Base-by-base conservation (phyloP, 2,113 vertebrate genomes). In the Sciurus niger region DNA sequence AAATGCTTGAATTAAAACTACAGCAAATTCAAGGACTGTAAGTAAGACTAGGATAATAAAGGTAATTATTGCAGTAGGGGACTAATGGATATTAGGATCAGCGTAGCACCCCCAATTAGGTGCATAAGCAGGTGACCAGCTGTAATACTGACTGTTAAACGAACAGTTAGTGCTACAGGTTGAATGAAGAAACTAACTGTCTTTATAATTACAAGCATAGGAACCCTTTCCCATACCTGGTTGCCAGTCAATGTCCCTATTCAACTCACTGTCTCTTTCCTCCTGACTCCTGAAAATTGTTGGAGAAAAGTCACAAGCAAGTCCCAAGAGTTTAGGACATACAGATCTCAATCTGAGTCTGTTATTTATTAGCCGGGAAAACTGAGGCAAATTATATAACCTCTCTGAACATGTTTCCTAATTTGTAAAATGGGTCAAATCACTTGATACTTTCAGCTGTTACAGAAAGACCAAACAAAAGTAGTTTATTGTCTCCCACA, bases 251-350 rank as follows among this genome's bases (percentile, higher is more conserved):
- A 70, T 70, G 77, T 68, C 55, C 20, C 83, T 80, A 24, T 51
- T 85, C 70, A 86, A 22, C 58, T 32, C 76, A 65, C 7, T 51
- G 32, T 65, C 37, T 74, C 46, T 83, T 48, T 72, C 87, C 76
- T 88, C 70, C 28, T 82, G 80, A 82, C 48, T 89, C 58, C 89
- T 89, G 4, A 90, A 55, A 97, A 53, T 53, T 82, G 60, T 63
- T 96, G 73, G 25, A 73, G 90, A 74, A 89, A 92, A 79, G 83
- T 43, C 70, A 82, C 55, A 93, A 78, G 40, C 34, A 78, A 77
- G 37, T 65, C 80, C 17, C 37, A 86, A 67, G 20, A 28, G 34
- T 37, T 91, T 51, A 48, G 51, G n/a, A 63, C 55, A 48, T 14
- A 22, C 4, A 72, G 34, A 24, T 28, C 76, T 83, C 83, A 40